Conservation (phyloP, 92 coral and sea anemone species). For the Palythoa heliodiscus region DNA sequence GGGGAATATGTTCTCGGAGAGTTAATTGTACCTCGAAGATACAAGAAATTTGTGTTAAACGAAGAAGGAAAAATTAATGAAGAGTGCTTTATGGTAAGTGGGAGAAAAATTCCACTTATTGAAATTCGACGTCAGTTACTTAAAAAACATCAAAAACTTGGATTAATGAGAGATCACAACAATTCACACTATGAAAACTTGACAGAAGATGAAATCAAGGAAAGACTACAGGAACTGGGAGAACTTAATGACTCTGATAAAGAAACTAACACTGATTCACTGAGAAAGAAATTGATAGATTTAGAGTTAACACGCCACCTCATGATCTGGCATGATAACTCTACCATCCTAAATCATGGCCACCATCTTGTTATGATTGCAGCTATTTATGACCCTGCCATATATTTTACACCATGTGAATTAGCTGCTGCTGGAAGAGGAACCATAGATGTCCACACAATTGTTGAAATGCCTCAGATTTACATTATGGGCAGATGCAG, state of each 20-base stretch:
- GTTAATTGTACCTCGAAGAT: slow-evolving; percentile 19
- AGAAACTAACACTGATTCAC: neutral
- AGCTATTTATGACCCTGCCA: slow-evolving; percentile 46
- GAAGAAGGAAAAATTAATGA: slow-evolving; percentile 6
- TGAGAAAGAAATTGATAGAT: neutral
- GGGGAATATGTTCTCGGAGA: slow-evolving; percentile 57
- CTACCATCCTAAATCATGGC: slow-evolving; percentile 43
- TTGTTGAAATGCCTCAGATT: slow-evolving; percentile 55
- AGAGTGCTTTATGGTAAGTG: slow-evolving; percentile 32
- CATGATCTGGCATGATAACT: slow-evolving; percentile 48
- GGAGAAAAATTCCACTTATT: slow-evolving; percentile 44
- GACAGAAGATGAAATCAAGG: neutral
- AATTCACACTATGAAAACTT: slow-evolving; percentile 28
- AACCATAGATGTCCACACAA: slow-evolving; percentile 35
- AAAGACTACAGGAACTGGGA: slow-evolving; percentile 35
- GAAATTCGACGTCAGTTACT: slow-evolving; percentile 39
- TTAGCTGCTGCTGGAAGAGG: slow-evolving; percentile 9
- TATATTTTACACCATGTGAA: slow-evolving; percentile 36
- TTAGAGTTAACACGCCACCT: slow-evolving; percentile 33
- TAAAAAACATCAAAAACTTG: slow-evolving; percentile 34
- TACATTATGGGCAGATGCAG: slow-evolving; percentile 55
- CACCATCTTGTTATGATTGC: slow-evolving; percentile 20
- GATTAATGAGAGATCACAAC: slow-evolving; percentile 23
- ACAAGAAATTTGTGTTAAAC: slow-evolving; percentile 34
- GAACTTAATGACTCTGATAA: neutral